Evolutionary conservation across 2,888 invertebrate species (phyloP), one percentile per base, ranked within the genome.

Genomic region (Selenia dentaria): DNA sequence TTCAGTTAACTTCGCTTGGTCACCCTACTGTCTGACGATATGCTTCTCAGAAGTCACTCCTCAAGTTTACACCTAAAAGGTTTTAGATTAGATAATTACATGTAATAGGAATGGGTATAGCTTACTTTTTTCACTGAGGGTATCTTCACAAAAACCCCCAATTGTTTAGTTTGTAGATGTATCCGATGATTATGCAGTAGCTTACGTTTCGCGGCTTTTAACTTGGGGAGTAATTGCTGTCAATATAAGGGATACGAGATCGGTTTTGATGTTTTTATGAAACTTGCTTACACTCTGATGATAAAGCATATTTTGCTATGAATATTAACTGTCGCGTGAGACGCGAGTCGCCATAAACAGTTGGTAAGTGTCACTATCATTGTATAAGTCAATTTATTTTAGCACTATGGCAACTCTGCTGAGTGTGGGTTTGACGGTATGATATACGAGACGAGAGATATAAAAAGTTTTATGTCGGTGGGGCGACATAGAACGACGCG

Each of bases 51-150:
- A 89, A 89, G 75, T 81, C 70, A 80, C 77, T 79, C 65, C 70
- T 74, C 65, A 70, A 63, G 67, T 81, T 73, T 73, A 71, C 79
- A 78, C 70, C 73, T 90, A 90, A 90, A 89, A 90, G 89, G 88
- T 90, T 90, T 88, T 85, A 71, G 89, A 89, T 86, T 85, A 79
- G 83, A 84, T 89, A 89, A 90, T 90, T 89, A 89, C 74, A 84
- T 64, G 80, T 79, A 81, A 79, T 70, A 71, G 70, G 74, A 60
- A 57, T 50, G 65, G 59, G 20, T 64, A 59, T 65, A 39, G 59
- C 51, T 57, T 67, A 42, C 33, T 36, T 48, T 66, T 67, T 65
- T 61, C 58, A 71, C 60, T 65, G 67, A 72, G 74, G 71, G 70
- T 65, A 72, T 67, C 59, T 57, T 35, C 53, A 64, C 55, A 49